Conservation (phyloP, 2,888 invertebrate species). For the Alloscopus bannaensis region DNA sequence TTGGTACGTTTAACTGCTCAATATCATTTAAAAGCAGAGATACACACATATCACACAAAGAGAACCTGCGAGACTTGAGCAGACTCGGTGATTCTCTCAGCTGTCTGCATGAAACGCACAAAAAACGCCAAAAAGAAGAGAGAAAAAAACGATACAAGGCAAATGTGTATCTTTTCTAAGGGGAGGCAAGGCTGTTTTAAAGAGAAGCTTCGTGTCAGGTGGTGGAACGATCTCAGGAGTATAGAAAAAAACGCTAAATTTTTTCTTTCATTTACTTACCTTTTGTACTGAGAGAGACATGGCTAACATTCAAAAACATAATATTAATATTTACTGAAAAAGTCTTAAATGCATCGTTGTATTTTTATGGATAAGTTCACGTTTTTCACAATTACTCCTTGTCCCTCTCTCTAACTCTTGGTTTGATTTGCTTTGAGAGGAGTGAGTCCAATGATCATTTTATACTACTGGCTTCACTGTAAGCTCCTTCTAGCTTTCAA, state of each 20-base stretch:
- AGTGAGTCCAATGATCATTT: too few species aligned
- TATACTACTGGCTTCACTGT: too few species aligned
- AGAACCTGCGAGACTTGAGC: too few species aligned
- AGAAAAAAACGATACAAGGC: too few species aligned
- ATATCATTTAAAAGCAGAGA: too few species aligned
- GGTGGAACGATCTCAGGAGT: conserved; percentile 31
- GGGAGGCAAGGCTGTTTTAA: conserved; percentile 7
- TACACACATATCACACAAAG: too few species aligned
- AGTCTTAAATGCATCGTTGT: not conserved
- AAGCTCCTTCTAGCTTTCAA: too few species aligned
- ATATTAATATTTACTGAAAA: not conserved
- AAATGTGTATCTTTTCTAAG: too few species aligned
- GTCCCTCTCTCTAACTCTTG: not conserved
- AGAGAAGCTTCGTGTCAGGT: conserved; percentile 10
- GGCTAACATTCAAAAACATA: not conserved
- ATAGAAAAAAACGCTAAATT: conserved; percentile 1
- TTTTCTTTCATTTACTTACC: not conserved
- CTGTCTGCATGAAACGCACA: too few species aligned
- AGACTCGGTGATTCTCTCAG: too few species aligned
- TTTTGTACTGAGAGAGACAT: not conserved
- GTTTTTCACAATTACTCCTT: not conserved
- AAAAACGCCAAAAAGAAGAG: too few species aligned
- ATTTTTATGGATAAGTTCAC: not conserved
- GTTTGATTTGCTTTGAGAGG: not conserved
- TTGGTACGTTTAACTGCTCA: conserved; percentile 22